Evolutionary conservation across 2,113 vertebrate genomes (phyloP).

Genomic region (Ptilonorhynchus violaceus): DNA sequence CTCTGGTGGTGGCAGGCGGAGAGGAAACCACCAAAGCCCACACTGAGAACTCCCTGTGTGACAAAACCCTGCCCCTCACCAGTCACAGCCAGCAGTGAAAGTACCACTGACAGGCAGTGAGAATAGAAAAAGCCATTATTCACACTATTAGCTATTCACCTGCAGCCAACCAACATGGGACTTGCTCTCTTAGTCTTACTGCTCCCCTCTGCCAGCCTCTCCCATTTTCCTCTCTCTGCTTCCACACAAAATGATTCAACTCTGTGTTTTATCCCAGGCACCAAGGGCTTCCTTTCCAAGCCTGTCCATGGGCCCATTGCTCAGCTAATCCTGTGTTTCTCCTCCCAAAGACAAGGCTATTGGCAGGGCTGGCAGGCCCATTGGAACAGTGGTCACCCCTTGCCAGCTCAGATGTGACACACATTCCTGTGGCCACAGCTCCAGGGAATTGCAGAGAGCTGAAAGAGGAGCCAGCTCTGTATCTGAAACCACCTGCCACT

Average conservation of each 20-base stretch:
- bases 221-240: neutral
- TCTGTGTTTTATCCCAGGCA: neutral
- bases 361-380: neutral
- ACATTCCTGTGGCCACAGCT: neutral
- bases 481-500: neutral
- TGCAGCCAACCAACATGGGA: neutral
- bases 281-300: neutral
- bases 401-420: neutral
- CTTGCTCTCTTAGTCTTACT: neutral
- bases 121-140: neutral
- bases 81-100: neutral
- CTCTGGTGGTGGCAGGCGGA: neutral
- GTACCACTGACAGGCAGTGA: neutral
- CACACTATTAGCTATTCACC: neutral
- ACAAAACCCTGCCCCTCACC: neutral
- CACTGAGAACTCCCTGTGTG: fast-evolving
- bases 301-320: fast-evolving
- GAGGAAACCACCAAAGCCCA: neutral
- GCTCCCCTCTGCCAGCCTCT: neutral
- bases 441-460: neutral
- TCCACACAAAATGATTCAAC: neutral
- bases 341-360: neutral
- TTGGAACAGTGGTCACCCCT: neutral
- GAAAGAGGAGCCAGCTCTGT: neutral
- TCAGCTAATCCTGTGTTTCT: neutral